phyloP scores from a whole-genome alignment of 2,113 vertebrate species.

The Erythrocercus mccallii region DNA sequence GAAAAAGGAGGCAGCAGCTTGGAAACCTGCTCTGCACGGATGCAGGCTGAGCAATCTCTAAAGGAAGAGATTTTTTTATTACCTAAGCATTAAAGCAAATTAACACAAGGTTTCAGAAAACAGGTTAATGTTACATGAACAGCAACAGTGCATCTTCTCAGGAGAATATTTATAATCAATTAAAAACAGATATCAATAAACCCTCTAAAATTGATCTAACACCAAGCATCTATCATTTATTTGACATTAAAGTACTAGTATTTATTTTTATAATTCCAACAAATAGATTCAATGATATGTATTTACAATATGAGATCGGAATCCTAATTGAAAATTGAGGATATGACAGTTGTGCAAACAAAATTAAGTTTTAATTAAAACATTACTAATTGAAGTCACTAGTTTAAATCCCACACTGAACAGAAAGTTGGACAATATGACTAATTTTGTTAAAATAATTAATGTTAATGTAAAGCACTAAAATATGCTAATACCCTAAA shows the following conservation, averaged over 20 bases:
- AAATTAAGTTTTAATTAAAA: conserved; percentile 22
- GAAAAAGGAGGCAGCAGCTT: not conserved
- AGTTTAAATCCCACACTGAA: conserved; percentile 18
- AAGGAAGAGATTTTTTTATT: not conserved
- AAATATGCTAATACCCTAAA: conserved; percentile 56
- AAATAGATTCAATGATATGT: accelerated
- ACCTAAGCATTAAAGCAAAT: not conserved
- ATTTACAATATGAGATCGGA: not conserved
- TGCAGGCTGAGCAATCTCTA: not conserved
- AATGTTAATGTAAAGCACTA: conserved; percentile 45
- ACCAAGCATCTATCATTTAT: not conserved
- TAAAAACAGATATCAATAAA: not conserved
- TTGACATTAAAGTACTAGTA: not conserved
- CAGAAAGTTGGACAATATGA: not conserved
- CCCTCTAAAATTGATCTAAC: not conserved
- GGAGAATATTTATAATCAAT: not conserved
- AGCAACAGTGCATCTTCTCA: not conserved
- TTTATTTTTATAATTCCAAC: not conserved
- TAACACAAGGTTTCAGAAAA: not conserved
- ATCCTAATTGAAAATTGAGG: not conserved
- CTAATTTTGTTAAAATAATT: conserved; percentile 50
- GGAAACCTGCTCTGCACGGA: accelerated
- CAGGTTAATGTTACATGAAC: not conserved
- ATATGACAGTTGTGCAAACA: not conserved
- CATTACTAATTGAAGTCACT: conserved; percentile 9